Evolutionary conservation across 2,113 vertebrate genomes (phyloP), one percentile per base, ranked within the genome.

Genomic region (Microtus oregoni): DNA sequence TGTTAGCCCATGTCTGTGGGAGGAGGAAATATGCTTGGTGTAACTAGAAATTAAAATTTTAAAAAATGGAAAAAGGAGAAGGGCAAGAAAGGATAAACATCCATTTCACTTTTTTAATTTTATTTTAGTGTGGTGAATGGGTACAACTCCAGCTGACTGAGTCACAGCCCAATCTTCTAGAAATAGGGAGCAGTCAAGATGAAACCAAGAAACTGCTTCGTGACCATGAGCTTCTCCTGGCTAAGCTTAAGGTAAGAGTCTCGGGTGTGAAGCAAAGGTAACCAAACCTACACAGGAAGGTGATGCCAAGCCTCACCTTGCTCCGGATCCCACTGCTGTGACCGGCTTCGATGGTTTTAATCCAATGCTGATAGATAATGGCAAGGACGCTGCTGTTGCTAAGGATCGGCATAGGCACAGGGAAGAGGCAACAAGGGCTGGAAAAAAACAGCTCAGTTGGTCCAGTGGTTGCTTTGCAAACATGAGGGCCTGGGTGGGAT

Each of bases 81-180:
- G 58, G 28, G 2, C 38, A 0, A 97, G 95, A 26, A 52, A 75
- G 68, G 95, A 92, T 96, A 68, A 96, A 77, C 94, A 32, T 96
- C 28, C 95, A 9, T 97, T 95, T 95, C 0, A 28, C 96, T 65
- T 55, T 95, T 98, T 97, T 98, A 13, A 52, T 52, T 52, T 65
- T 55, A 89, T 96, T 98, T 91, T 95, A 99, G 99, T 99, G 99
- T 96, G 99, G 99, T 72, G 98, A 98, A 77, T 98, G 98, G 98
- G 95, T 99, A 81, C 98, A 99, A 81, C 98, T 99, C 87, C 99
- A 99, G 55, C 95, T 99, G 96, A 98, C 99, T 52, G 99, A 99
- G 97, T 99, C 99, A 35, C 98, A 98, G 85, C 99, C 99, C 26
- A 99, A 99, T 97, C 98, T 99, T 94, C 98, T 99, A 97, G 99